Evolutionary conservation across 2,113 vertebrate species (phyloP).

Genomic region (Pedionomus torquatus): DNA sequence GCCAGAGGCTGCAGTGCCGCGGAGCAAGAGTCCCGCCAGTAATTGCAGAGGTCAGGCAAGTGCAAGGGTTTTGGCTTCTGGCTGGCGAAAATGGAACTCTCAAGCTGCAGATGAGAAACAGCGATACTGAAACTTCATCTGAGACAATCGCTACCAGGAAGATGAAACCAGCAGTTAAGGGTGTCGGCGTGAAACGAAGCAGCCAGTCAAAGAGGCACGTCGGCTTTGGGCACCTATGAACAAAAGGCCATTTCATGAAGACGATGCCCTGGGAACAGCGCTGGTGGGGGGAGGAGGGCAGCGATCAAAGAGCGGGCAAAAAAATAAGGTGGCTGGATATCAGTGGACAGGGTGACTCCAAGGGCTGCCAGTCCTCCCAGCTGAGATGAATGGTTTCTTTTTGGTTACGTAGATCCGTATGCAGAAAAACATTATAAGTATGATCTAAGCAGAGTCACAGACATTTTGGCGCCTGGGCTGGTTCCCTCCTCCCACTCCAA

Average conservation of each 20-base stretch:
- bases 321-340: slow-evolving; percentile 54
- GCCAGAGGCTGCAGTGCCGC: not conserved
- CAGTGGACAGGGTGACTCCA: slow-evolving; percentile 51
- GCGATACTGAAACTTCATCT: slow-evolving; percentile 52
- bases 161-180: slow-evolving; percentile 63
- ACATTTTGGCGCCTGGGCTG: slow-evolving; percentile 51
- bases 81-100: slow-evolving; percentile 6
- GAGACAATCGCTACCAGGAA: slow-evolving; percentile 47
- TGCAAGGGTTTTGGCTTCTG: slow-evolving; percentile 40
- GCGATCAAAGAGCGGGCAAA: slow-evolving; percentile 46
- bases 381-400: slow-evolving; percentile 64
- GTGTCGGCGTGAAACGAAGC: slow-evolving; percentile 12
- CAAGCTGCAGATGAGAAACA: slow-evolving; percentile 36
- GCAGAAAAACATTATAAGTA: slow-evolving; percentile 51
- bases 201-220: not conserved
- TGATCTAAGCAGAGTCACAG: slow-evolving; percentile 60
- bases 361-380: slow-evolving; percentile 17
- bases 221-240: slow-evolving; percentile 35
- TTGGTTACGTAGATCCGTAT: slow-evolving; percentile 31
- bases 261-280: slow-evolving; percentile 17
- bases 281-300: slow-evolving; percentile 35
- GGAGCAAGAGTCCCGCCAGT: not conserved
- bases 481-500: slow-evolving; percentile 46
- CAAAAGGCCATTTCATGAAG: slow-evolving; percentile 46
- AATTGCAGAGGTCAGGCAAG: slow-evolving; percentile 41